Conservation (phyloP, 2,888 invertebrate species). For the Scaptomyza polygonia region DNA sequence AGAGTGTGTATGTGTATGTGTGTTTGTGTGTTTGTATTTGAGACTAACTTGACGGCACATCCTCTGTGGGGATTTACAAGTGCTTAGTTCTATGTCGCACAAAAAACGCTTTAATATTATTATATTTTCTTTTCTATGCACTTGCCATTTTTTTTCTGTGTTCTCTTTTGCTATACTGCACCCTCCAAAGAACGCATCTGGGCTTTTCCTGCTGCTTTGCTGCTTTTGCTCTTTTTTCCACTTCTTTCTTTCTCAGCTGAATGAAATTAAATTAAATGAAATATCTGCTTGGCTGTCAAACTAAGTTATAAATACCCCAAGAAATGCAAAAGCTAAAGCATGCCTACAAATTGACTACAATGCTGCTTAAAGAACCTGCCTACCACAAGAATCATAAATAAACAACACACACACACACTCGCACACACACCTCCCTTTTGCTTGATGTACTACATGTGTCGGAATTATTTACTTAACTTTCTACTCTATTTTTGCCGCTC, state of each 20-base stretch:
- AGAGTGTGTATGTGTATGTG: slow-evolving; percentile 15
- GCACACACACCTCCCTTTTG: slow-evolving; percentile 15
- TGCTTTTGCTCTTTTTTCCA: slow-evolving; percentile 35
- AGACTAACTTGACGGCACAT: slow-evolving; percentile 81
- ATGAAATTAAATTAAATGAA: slow-evolving; percentile 69
- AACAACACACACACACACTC: slow-evolving; percentile 23
- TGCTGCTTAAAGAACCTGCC: slow-evolving; percentile 40
- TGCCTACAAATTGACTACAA: slow-evolving; percentile 45
- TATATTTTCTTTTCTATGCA: slow-evolving; percentile 74
- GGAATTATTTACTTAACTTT: slow-evolving; percentile 77
- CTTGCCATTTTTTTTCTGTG: slow-evolving; percentile 46
- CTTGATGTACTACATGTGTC: slow-evolving; percentile 77
- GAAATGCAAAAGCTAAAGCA: slow-evolving; percentile 16
- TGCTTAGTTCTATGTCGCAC: slow-evolving; percentile 79
- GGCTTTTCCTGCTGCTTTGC: slow-evolving; percentile 21
- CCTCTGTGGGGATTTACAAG: slow-evolving; percentile 82
- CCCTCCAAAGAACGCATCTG: slow-evolving; percentile 3
- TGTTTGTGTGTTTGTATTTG: slow-evolving; percentile 70
- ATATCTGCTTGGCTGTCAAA: slow-evolving; percentile 42
- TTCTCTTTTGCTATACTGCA: slow-evolving; percentile 36
- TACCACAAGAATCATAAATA: slow-evolving; percentile 63
- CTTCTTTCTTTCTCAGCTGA: slow-evolving; percentile 24
- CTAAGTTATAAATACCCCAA: slow-evolving; percentile 25
- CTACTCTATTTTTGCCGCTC: slow-evolving; percentile 73
- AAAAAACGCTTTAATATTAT: slow-evolving; percentile 79